Base-by-base conservation (phyloP, 2,888 invertebrate species). In the Macrosoma leucophasiata region DNA sequence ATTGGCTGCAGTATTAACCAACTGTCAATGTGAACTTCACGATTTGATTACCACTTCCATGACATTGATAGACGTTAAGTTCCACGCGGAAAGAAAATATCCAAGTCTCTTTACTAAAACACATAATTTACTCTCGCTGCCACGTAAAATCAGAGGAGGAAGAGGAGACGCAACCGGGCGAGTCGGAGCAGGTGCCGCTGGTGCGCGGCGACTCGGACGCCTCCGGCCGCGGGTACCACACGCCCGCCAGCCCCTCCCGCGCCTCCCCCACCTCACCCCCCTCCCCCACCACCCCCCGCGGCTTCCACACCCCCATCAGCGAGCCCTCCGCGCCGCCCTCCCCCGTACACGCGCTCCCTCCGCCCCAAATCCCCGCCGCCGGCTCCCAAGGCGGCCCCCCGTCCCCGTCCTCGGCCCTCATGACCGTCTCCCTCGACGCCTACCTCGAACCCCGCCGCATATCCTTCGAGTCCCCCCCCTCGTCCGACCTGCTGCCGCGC, bases 361-460 rank as follows among this genome's bases (percentile, higher is more conserved):
- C 69, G 54, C 46, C 84, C 60, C 62, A 74, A 39, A 46, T 71
- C 3, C 62, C 67, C 12, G 56, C 68, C 2, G 57, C 63, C 14
- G 53, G 53, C 3, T 64, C 71, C 0, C 70, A 58, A 9, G 70
- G 58, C 19, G 77, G 72, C 9, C 89, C 91, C 0, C 91, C 93
- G 0, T 93, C 95, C 0, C 94, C 95, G 0, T 93, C 92, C 40
- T 94, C 95, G 0, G 95, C 94, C 1, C 87, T 93, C 4, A 90
- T 93, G 87, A 93, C 95, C 0, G 90, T 93, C 4, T 93, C 94
- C 2, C 86, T 94, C 15, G 95, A 95, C 48, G 94, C 91, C 12
- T 96, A 94, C 59, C 84, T 95, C 46, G 95, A 96, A 56, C 93
- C 93, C 0, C 90, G 91, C 13, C 87, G 93, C 28, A 90, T 95